Evolutionary conservation across 2,888 invertebrate species (phyloP).

Genomic region (Nesidiocoris tenuis): DNA sequence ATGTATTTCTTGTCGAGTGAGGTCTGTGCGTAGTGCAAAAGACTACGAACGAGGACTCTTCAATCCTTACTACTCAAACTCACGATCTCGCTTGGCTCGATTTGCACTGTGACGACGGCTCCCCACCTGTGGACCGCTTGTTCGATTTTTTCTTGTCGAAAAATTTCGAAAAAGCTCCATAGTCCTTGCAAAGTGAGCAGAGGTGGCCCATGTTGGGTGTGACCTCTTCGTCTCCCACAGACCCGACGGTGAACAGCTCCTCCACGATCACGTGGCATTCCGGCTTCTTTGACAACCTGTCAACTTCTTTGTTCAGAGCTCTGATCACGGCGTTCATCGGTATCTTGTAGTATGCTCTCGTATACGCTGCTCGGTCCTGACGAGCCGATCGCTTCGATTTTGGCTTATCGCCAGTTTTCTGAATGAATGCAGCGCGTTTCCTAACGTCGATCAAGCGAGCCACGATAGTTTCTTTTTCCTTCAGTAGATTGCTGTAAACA

Average conservation of each 20-base stretch:
- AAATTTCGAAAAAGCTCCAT: slow-evolving; percentile 17
- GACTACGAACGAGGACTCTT: too few relatives aligned
- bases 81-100: neutral
- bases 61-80: too few relatives aligned
- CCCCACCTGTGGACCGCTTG: neutral
- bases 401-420: slow-evolving; percentile 16
- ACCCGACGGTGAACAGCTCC: neutral
- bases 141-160: slow-evolving; percentile 6
- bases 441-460: slow-evolving; percentile 15
- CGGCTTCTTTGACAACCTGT: neutral
- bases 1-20: too few relatives aligned
- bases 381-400: slow-evolving; percentile 2
- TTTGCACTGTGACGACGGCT: neutral
- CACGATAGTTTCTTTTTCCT: slow-evolving; percentile 17
- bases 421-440: slow-evolving; percentile 4
- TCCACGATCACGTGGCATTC: neutral
- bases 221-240: neutral
- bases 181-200: slow-evolving; percentile 34
- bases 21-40: too few relatives aligned
- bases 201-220: slow-evolving; percentile 9
- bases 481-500: neutral
- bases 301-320: slow-evolving; percentile 28
- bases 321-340: slow-evolving; percentile 25
- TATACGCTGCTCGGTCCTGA: slow-evolving; percentile 3
- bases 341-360: neutral